A percentile compares a stretch with the other conserved stretches of the same genome.
Evolutionary conservation across 2,113 vertebrate species (phyloP).

Genomic region (Girardinichthys multiradiatus): DNA sequence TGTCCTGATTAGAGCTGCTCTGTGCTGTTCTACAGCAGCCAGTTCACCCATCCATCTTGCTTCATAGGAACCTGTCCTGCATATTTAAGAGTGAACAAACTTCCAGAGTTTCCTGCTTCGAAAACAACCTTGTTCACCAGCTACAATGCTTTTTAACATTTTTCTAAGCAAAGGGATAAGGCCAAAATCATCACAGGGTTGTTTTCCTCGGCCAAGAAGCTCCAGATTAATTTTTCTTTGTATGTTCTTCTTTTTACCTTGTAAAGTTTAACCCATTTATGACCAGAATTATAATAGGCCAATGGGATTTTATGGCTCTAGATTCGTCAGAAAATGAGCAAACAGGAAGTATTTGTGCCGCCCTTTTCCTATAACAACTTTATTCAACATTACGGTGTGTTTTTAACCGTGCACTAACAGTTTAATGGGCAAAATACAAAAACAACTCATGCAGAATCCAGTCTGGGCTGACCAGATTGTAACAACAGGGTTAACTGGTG

Average conservation of each 20-base stretch:
- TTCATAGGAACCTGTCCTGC: neutral
- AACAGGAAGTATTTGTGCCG: neutral
- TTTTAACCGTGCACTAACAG: neutral
- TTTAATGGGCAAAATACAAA: neutral
- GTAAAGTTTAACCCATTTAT: neutral
- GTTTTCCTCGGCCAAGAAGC: neutral
- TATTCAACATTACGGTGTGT: neutral
- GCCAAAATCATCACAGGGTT: neutral
- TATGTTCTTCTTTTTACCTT: neutral
- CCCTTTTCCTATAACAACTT: neutral
- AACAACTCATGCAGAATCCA: too few relatives aligned
- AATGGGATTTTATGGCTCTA: neutral
- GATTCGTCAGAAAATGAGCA: neutral
- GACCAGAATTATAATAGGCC: neutral
- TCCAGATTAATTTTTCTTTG: neutral
- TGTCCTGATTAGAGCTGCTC: neutral
- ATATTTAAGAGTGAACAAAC: neutral
- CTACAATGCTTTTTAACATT: neutral
- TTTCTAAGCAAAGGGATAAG: neutral
- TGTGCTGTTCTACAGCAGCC: neutral
- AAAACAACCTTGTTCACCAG: constrained; percentile 1
- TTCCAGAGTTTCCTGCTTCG: neutral
- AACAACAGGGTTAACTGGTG: too few relatives aligned
- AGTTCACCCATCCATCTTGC: neutral
- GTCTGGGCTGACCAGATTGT: too few relatives aligned